Conservation (phyloP, 2,888 invertebrate species). For the Thereva nobilitata region DNA sequence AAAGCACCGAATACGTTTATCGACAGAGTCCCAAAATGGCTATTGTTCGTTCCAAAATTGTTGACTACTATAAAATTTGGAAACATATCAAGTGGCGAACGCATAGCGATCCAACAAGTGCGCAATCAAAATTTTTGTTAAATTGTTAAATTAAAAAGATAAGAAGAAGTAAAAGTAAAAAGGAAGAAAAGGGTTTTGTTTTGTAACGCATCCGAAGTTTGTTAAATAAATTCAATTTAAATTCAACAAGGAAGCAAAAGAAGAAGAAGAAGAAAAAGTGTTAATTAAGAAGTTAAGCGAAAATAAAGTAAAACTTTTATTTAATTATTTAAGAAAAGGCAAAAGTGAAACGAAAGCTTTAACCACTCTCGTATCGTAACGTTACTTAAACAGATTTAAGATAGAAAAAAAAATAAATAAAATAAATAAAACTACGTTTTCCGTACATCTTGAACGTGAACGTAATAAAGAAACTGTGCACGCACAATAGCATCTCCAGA, state of each 20-base stretch:
- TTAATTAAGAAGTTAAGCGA: conserved; percentile 3
- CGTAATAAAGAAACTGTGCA: conserved; percentile 17
- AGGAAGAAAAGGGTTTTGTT: too few species aligned
- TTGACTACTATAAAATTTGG: conserved; percentile 68
- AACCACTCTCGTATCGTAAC: conserved; percentile 24
- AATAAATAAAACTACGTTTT: neutral
- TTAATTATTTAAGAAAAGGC: neutral
- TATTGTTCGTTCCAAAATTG: conserved; percentile 42
- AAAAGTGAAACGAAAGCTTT: conserved; percentile 10
- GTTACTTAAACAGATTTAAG: conserved; percentile 28
- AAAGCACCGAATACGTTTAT: conserved; percentile 14
- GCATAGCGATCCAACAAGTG: conserved; percentile 22
- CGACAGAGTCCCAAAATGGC: conserved; percentile 40
- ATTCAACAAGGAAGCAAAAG: neutral
- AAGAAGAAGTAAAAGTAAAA: neutral
- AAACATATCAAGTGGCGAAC: conserved; percentile 79
- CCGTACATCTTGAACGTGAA: neutral
- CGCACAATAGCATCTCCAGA: conserved; percentile 27
- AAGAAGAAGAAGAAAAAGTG: neutral
- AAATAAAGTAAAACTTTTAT: conserved; percentile 8
- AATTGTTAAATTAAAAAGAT: conserved; percentile 19
- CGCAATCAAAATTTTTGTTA: conserved; percentile 23
- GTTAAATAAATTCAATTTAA: conserved; percentile 6
- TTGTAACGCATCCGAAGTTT: neutral
- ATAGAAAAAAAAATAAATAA: conserved; percentile 2